Conservation (phyloP, 1,140 invertebrate species). For the Mercenaria mercenaria region DNA sequence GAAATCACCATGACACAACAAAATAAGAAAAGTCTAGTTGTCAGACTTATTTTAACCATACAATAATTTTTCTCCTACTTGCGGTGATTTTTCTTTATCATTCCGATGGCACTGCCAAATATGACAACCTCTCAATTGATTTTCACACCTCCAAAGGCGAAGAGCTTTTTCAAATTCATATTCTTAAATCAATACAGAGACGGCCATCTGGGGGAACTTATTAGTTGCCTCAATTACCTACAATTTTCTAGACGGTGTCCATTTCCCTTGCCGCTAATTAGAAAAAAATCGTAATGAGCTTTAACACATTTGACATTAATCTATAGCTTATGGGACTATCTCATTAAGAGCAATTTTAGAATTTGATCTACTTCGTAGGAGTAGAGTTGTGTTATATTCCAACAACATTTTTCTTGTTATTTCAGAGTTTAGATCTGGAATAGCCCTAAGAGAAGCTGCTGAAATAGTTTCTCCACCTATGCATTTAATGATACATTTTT, state of each 20-base stretch:
- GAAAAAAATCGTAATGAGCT: not conserved
- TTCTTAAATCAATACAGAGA: slow-evolving; percentile 10
- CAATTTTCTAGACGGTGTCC: slow-evolving; percentile 5
- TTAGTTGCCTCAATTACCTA: slow-evolving; percentile 31
- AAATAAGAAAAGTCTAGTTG: too few species aligned
- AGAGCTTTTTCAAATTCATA: not conserved
- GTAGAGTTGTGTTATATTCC: too few species aligned
- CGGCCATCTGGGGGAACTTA: not conserved
- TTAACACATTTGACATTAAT: not conserved
- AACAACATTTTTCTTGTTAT: too few species aligned
- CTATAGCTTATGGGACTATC: not conserved
- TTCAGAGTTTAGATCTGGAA: too few species aligned
- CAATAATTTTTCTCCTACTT: too few species aligned
- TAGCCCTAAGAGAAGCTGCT: too few species aligned
- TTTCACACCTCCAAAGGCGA: slow-evolving; percentile 24
- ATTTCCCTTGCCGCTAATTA: not conserved
- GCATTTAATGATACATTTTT: too few species aligned
- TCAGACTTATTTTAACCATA: too few species aligned
- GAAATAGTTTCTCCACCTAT: too few species aligned
- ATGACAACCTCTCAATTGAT: slow-evolving; percentile 35
- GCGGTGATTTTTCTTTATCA: not conserved
- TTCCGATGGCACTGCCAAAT: not conserved
- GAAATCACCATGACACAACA: too few species aligned
- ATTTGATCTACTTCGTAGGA: too few species aligned
- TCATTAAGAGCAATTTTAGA: too few species aligned